These are phyloP conservation scores for Mola mola DNA, from an alignment of 2,113 vertebrate species.

Conservation along the genomic window DNA sequence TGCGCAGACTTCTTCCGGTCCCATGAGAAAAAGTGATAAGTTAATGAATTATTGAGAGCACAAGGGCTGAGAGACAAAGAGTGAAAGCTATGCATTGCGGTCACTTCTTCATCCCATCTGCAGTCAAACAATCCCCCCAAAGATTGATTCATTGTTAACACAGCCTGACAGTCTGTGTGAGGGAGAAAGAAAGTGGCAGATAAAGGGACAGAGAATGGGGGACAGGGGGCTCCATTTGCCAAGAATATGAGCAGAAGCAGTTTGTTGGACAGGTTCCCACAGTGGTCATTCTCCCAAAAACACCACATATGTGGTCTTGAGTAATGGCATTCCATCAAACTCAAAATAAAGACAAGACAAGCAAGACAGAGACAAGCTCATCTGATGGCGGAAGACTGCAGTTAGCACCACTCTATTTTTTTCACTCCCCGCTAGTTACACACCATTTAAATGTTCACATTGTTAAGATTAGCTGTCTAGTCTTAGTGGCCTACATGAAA, in stretches of 20 bases:
- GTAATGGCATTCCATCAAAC: constrained; percentile 67
- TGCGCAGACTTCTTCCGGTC: constrained; percentile 46
- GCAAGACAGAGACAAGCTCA: too few species aligned
- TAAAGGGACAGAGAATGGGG: constrained; percentile 81
- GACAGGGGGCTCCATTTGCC: constrained; percentile 75
- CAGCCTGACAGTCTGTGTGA: constrained; percentile 82
- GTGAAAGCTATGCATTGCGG: constrained; percentile 73
- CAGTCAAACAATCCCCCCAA: constrained; percentile 84
- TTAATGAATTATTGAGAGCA: constrained; percentile 83
- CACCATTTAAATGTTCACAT: constrained; percentile 9
- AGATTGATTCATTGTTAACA: constrained; percentile 88
- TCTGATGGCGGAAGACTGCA: constrained; percentile 21
- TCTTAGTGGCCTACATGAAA: not conserved
- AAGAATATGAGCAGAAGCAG: constrained; percentile 79
- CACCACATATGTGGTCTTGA: constrained; percentile 60
- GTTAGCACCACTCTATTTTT: constrained; percentile 1
- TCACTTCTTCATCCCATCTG: constrained; percentile 82
- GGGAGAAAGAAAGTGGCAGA: constrained; percentile 79
- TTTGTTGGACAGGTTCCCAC: constrained; percentile 80
- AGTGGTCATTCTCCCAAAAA: constrained; percentile 66
- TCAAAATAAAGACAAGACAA: constrained; percentile 59
- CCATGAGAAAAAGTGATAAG: constrained; percentile 80
- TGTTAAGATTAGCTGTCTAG: not conserved
- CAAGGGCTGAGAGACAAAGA: constrained; percentile 78
- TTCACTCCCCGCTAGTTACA: constrained; percentile 1